Evolutionary conservation across 1,140 invertebrate species (phyloP), one percentile per base, ranked within the genome.

Genomic region (Eumeta japonica): DNA sequence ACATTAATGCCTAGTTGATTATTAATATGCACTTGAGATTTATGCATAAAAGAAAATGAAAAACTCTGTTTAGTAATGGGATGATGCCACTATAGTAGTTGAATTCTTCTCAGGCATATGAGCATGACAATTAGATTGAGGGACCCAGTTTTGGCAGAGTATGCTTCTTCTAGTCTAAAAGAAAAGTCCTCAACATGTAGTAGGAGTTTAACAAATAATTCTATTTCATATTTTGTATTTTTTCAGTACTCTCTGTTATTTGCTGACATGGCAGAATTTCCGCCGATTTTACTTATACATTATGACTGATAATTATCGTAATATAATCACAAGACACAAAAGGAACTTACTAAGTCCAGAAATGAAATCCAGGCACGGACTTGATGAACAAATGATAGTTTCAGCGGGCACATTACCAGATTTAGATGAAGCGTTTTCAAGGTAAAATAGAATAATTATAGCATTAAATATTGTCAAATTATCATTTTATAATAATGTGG

Each of bases 231-330:
- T 3, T 36, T 27, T 36, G 14, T 36, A 37, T 43, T 19, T 17
- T 64, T 66, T 34, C 62, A 92, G 89, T 48, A 86, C 86, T 16
- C 85, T 87, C 46, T 84, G 89, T 35, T 84, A 83, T 55, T 70
- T 93, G 33, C 66, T 91, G 10, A 85, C 90, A 51, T 94, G 90
- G 90, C 83, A 89, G 53, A 89, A 92, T 55, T 88, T 94, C 59
- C 79, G 90, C 3, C 83, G 90, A 1, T 84, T 90, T 48, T 96
- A 96, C 61, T 74, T 94, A n/a, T 93, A 91, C 58, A 83, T 90
- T 20, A 93, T 96, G 87, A 93, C 92, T 1, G 89, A 92, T 61
- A 92, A 92, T 57, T 85, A 94, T 51, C 90, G 91, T 39, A 84
- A 83, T 49, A 84, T 94, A 24, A 87, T 96, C 39, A 77, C 89